Base-by-base conservation (phyloP, 2,797 vertebrate genomes). In the Caiman crocodilus region DNA sequence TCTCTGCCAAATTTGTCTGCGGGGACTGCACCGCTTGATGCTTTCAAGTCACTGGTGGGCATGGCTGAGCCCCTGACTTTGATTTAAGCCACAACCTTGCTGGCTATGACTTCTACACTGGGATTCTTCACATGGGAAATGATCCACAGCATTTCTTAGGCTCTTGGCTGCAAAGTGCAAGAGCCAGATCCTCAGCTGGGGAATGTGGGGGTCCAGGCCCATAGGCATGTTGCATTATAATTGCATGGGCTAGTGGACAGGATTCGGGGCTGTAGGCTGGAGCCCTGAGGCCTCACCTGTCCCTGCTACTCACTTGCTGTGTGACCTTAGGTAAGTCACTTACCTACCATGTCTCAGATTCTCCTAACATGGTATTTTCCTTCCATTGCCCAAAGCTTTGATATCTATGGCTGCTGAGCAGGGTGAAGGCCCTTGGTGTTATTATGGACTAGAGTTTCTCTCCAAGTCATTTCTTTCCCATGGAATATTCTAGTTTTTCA, bases 1-100 rank as follows among this genome's bases (percentile, higher is more conserved):
- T 78, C 32, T 61, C 76, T 18, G 79, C 90, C 84, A 90, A 79
- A 69, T 61, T 86, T 61, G 17, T 82, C 84, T 84, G 73, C 80
- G n/a, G 7, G 60, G 16, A 67, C 88, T 64, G 23, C 42, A 81
- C 4, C 28, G 11, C 14, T 30, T 6, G 79, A 59, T 89, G 67
- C 32, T 94, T 94, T 87, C 64, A 81, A 90, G 35, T 42, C 21
- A 25, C 69, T 71, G 69, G 15, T 50, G 69, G 14, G 26, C 14
- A 26, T 26, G 69, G 35, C 20, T 73, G 32, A 42, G 14, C 23
- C 7, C 69, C 4, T 7, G 15, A 12, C 7, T 14, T 35, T 32
- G 32, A 32, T 73, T 73, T 14, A 15, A 23, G 7, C 26, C 7
- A 50, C 23, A 50, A 73, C 69, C 4, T 3, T 25, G 35, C 35